Evolutionary conservation across 2,888 invertebrate species (phyloP), one percentile per base, ranked within the genome.

Genomic region (Rhamphomyia laevipes): DNA sequence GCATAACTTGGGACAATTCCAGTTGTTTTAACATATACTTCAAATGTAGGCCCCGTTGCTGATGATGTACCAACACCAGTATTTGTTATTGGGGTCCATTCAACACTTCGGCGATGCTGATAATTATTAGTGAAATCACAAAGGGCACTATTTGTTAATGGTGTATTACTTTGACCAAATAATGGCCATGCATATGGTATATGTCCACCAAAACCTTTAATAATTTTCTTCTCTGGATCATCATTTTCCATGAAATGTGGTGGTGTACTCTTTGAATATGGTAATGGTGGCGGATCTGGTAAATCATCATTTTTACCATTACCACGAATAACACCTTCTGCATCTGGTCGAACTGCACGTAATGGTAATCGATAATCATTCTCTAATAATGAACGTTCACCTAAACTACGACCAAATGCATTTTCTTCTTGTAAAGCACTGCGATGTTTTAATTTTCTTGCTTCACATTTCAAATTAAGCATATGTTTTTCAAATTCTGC

Each of bases 81-180:
- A 46, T 59, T 55, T 46, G 62, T 65, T 30, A 63, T 47, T 6
- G 85, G 84, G 27, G 84, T 81, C 85, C 86, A 86, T 66, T 82
- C 82, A 9, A 81, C 81, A 59, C 82, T 82, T 59, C 81, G 76
- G 50, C 82, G 74, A 60, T 80, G 76, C 53, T 82, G 77, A 67
- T 86, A 84, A 65, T 84, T 82, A 17, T 82, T 78, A 0, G 84
- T 81, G 65, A 86, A 86, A 61, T 85, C 83, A 59, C 81, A 81
- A 27, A 86, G 73, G 1, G 83, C 82, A 47, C 82, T 80, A 56
- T 81, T 82, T 5, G 83, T 82, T 56, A 81, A 72, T 46, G 77
- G 77, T 61, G 81, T 77, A 53, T 58, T 63, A 2, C 61, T 60
- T 64, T 67, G 62, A 0, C 68, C 70, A 37, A 66, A 66, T 5